phyloP scores from a whole-genome alignment of 2,888 invertebrate species.

The Aporophyla nigra region DNA sequence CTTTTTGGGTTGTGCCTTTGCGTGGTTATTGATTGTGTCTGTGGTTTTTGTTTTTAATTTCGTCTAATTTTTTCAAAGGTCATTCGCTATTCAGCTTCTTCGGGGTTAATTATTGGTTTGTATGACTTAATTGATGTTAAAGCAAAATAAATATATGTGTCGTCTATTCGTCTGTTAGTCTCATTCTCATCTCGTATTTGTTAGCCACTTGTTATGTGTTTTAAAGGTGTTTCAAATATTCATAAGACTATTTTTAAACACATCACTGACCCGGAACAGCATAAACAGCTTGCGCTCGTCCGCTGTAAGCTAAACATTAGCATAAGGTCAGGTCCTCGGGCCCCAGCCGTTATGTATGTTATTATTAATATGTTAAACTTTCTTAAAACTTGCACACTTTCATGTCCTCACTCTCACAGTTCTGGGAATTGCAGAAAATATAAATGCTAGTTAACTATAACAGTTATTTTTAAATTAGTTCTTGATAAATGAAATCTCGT shows the following conservation, averaged over 20 bases:
- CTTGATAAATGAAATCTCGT: background rate
- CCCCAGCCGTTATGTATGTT: conserved; percentile 13
- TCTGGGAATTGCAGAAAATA: conserved; percentile 4
- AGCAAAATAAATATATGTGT: background rate
- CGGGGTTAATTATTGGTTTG: background rate
- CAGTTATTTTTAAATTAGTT: background rate
- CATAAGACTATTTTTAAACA: conserved; percentile 21
- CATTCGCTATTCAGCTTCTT: background rate
- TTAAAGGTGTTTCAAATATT: conserved; percentile 26
- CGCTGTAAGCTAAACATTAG: conserved; percentile 29
- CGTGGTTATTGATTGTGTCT: conserved; percentile 7
- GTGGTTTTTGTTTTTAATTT: conserved; percentile 3
- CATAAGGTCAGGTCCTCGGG: conserved; percentile 43
- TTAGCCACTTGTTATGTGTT: background rate
- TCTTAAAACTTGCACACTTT: conserved; percentile 35
- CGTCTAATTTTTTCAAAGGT: background rate
- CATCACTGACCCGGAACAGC: conserved; percentile 41
- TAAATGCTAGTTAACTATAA: background rate
- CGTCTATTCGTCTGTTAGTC: background rate
- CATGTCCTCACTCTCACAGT: background rate
- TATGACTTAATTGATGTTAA: background rate
- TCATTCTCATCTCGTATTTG: background rate
- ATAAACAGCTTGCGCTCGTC: background rate
- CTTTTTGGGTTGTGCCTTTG: conserved; percentile 36
- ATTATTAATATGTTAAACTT: conserved; percentile 39